These are phyloP conservation scores for Saguinus imperator DNA, from an alignment of 2,113 vertebrate genomes.

Conservation along the genomic window DNA sequence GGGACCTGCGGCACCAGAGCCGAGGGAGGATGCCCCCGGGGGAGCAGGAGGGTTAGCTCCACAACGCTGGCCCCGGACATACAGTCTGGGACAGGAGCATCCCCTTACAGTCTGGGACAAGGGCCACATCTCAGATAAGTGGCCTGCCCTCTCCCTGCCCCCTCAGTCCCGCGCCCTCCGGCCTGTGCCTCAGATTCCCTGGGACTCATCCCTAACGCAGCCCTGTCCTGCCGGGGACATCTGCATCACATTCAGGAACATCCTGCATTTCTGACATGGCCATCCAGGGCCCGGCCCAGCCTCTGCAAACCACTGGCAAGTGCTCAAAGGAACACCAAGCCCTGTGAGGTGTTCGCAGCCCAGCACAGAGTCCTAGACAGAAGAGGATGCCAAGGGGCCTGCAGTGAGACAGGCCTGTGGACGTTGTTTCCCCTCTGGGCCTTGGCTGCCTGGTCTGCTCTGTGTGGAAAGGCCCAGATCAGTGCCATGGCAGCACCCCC, in stretches of 20 bases:
- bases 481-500: neutral
- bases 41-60: neutral
- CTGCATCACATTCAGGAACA: rapidly evolving
- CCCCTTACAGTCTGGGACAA: neutral
- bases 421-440: neutral
- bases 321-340: neutral
- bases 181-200: neutral
- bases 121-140: neutral
- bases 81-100: neutral
- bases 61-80: neutral
- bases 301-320: neutral
- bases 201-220: neutral
- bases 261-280: neutral
- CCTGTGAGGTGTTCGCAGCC: neutral
- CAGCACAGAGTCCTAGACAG: too few relatives aligned
- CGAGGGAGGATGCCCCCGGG: neutral
- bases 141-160: neutral
- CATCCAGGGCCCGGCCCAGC: neutral
- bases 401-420: neutral
- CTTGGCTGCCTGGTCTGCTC: neutral
- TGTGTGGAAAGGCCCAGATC: neutral
- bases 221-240: rapidly evolving
- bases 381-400: neutral
- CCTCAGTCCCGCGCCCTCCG: neutral
- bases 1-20: conserved; percentile 75